phyloP scores from a whole-genome alignment of 2,113 vertebrate genomes.

The Fukomys damarensis region DNA sequence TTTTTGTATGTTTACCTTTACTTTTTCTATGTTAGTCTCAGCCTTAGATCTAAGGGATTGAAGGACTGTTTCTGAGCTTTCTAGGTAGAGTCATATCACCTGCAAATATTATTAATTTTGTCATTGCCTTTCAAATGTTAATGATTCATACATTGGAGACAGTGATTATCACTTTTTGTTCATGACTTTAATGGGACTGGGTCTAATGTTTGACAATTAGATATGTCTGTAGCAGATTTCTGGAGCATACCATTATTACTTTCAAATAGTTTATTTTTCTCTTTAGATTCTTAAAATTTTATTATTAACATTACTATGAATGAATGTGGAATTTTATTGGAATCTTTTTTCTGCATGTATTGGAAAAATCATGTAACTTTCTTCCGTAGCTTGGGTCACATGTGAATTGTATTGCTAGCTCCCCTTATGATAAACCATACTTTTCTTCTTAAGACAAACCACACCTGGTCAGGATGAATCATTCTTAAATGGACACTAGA shows the following conservation, averaged over 20 bases:
- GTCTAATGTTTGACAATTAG: not conserved
- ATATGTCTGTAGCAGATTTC: not conserved
- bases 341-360: not conserved
- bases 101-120: not conserved
- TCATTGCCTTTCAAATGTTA: constrained; percentile 31
- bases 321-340: constrained; percentile 7
- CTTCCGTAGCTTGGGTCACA: not conserved
- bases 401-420: not conserved
- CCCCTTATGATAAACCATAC: not conserved
- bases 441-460: constrained; percentile 29
- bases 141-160: not conserved
- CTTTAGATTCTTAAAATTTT: not conserved
- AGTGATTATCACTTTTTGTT: constrained; percentile 4
- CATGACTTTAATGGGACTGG: not conserved
- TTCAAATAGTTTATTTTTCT: constrained; percentile 46
- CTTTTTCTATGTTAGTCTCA: not conserved
- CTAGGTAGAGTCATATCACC: not conserved
- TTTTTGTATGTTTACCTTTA: not conserved
- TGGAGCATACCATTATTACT: not conserved
- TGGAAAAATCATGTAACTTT: not conserved
- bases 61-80: not conserved
- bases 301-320: constrained; percentile 23
- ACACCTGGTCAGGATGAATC: not conserved
- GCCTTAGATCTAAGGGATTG: not conserved
- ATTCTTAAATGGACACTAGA: not conserved